Evolutionary conservation across 2,113 vertebrate species (phyloP).

Genomic region (Rallus limicola): DNA sequence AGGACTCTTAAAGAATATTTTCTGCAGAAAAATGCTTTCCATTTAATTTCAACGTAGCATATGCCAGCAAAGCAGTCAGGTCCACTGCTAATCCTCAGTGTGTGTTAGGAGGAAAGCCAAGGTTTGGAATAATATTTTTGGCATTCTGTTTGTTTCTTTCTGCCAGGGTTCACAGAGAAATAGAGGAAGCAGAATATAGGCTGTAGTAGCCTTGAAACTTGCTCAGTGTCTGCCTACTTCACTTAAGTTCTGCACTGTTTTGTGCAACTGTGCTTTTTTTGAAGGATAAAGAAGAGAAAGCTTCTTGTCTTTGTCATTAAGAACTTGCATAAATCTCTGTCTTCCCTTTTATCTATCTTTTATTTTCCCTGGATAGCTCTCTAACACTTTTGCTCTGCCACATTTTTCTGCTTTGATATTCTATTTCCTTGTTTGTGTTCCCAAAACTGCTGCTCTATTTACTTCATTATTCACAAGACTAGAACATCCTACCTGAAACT

Average conservation of each 20-base stretch:
- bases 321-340: not conserved
- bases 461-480: not conserved
- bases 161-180: not conserved
- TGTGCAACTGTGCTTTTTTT: not conserved
- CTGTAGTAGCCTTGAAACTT: not conserved
- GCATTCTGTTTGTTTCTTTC: not conserved
- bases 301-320: not conserved
- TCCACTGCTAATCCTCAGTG: not conserved
- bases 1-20: not conserved
- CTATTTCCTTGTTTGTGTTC: not conserved
- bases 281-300: not conserved
- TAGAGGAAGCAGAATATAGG: not conserved
- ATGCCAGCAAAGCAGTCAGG: accelerated
- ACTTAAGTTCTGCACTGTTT: not conserved
- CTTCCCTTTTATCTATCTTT: not conserved
- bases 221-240: not conserved
- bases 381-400: not conserved
- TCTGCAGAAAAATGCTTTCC: not conserved
- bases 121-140: not conserved
- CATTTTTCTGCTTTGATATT: not conserved
- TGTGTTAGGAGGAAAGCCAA: not conserved
- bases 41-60: not conserved
- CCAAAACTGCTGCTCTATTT: not conserved
- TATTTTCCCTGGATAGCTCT: not conserved
- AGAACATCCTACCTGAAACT: not conserved